phyloP scores from a whole-genome alignment of 2,888 invertebrate species.

The Ariolimax columbianus region DNA sequence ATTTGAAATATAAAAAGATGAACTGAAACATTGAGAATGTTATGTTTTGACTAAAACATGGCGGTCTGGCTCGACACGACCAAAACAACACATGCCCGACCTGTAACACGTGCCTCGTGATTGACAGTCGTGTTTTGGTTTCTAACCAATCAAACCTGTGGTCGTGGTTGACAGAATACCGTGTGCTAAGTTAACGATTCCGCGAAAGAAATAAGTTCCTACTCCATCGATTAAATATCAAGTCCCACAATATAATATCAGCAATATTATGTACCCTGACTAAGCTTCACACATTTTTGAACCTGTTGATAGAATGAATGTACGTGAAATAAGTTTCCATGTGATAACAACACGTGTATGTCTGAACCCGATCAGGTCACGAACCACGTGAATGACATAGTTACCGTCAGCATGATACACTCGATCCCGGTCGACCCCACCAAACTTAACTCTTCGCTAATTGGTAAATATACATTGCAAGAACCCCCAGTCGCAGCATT shows the following conservation, averaged over 20 bases:
- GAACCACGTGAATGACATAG: conserved; percentile 40
- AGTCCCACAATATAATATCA: not conserved
- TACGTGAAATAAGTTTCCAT: not conserved
- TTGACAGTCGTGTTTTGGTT: conserved; percentile 47
- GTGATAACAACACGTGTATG: not conserved
- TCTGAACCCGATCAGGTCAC: conserved; percentile 32
- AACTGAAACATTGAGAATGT: not conserved
- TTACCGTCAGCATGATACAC: not conserved
- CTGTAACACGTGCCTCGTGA: conserved; percentile 51
- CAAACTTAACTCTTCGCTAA: too few species aligned
- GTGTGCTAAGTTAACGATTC: conserved; percentile 3
- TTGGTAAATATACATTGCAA: too few species aligned
- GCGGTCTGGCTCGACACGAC: conserved; percentile 46
- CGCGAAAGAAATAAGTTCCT: conserved; percentile 34
- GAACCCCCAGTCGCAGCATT: too few species aligned
- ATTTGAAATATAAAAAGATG: not conserved
- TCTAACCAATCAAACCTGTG: conserved; percentile 31
- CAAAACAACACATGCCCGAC: conserved; percentile 50
- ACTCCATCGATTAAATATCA: not conserved
- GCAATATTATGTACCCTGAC: not conserved
- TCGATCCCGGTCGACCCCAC: too few species aligned
- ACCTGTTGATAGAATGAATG: not conserved
- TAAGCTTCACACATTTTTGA: not conserved
- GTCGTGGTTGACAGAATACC: not conserved
- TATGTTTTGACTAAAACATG: conserved; percentile 43